phyloP scores from a whole-genome alignment of 2,113 vertebrate species.

The Hippocampus comes region DNA sequence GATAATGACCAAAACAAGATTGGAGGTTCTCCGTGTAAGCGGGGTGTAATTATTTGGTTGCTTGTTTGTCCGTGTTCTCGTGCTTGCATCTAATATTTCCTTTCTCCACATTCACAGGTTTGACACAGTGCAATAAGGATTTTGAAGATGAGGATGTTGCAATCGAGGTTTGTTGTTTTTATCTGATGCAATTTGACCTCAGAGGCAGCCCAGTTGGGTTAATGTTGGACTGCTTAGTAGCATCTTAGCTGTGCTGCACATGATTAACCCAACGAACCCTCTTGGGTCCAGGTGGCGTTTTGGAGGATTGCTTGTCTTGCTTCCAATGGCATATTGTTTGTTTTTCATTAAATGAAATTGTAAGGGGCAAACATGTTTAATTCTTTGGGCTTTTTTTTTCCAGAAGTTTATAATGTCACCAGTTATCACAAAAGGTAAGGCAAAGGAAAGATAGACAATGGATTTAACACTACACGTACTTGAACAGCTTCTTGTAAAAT shows the following conservation, averaged over 20 bases:
- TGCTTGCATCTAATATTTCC: background rate
- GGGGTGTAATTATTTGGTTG: background rate
- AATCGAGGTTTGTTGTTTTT: constrained; percentile 48
- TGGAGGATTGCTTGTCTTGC: background rate
- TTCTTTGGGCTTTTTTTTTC: constrained; percentile 14
- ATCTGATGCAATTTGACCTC: too few species aligned
- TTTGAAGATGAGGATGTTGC: constrained; percentile 81
- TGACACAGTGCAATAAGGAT: constrained; percentile 83
- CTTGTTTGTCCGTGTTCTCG: background rate
- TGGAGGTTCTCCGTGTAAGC: constrained; percentile 42
- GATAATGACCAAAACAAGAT: constrained; percentile 10
- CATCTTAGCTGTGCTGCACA: background rate
- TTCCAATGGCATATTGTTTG: background rate
- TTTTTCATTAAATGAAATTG: background rate
- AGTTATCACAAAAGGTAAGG: constrained; percentile 83
- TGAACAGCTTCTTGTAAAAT: background rate
- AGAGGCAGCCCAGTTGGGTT: background rate
- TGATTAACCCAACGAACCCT: too few species aligned
- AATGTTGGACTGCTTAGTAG: background rate
- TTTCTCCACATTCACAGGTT: constrained; percentile 34
- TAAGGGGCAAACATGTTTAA: background rate
- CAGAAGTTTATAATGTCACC: constrained; percentile 72
- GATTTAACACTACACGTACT: background rate
- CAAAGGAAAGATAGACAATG: background rate
- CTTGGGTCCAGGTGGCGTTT: background rate